phyloP scores from a whole-genome alignment of 2,888 invertebrate species.

The Serrognathus titanus region DNA sequence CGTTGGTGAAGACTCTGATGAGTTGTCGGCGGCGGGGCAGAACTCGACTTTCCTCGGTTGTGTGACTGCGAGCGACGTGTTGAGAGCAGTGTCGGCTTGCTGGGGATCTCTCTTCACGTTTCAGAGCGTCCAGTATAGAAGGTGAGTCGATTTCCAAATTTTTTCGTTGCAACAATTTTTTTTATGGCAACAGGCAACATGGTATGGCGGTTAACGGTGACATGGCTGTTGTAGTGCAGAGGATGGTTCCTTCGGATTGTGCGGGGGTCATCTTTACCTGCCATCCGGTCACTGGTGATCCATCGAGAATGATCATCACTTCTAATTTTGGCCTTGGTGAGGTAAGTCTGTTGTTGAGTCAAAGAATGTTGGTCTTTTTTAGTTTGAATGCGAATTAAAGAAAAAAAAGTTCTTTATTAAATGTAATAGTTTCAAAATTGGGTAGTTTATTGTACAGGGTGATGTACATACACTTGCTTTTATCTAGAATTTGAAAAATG shows the following conservation, averaged over 20 bases:
- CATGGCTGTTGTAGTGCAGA: slow-evolving; percentile 80
- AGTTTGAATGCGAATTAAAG: slow-evolving; percentile 2
- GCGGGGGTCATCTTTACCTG: slow-evolving; percentile 81
- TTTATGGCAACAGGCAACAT: slow-evolving; percentile 56
- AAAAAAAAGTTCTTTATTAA: background rate
- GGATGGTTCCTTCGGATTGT: slow-evolving; percentile 66
- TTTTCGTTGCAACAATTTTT: background rate
- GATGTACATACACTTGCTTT: too few species aligned
- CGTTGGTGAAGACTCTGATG: slow-evolving; percentile 76
- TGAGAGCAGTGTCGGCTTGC: slow-evolving; percentile 63
- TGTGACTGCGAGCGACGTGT: slow-evolving; percentile 51
- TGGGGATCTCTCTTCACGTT: slow-evolving; percentile 81
- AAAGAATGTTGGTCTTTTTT: too few species aligned
- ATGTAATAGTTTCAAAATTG: too few species aligned
- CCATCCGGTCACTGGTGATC: slow-evolving; percentile 71
- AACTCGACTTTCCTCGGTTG: slow-evolving; percentile 76
- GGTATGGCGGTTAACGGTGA: slow-evolving; percentile 64
- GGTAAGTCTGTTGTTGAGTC: too few species aligned
- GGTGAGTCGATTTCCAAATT: slow-evolving; percentile 47
- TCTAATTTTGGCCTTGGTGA: slow-evolving; percentile 83
- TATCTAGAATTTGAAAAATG: too few species aligned
- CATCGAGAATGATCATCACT: slow-evolving; percentile 65
- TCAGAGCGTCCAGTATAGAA: slow-evolving; percentile 74
- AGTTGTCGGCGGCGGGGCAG: slow-evolving; percentile 80
- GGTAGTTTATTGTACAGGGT: too few species aligned